Evolutionary conservation across 2,888 invertebrate species (phyloP).

Genomic region (Cosmia trapezina): DNA sequence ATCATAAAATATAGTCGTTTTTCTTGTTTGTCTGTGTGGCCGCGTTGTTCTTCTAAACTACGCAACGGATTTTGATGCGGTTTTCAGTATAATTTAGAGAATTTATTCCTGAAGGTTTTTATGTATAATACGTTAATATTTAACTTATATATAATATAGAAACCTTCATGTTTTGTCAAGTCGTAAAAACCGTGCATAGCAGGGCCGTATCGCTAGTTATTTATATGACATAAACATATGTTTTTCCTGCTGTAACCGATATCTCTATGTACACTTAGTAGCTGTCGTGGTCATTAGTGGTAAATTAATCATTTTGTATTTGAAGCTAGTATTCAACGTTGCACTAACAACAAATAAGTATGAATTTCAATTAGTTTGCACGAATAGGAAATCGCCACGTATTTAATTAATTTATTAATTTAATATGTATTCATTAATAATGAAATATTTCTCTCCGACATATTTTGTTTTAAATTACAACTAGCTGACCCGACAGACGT

Average conservation of each 20-base stretch:
- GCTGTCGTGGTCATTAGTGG: not conserved
- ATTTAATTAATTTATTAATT: slow-evolving; percentile 1
- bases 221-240: not conserved
- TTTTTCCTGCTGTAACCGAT: slow-evolving; percentile 5
- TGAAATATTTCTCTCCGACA: not conserved
- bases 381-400: not conserved
- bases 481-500: too few relatives aligned
- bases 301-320: not conserved
- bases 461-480: not conserved
- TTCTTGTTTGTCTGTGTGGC: too few relatives aligned
- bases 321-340: not conserved
- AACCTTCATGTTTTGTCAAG: too few relatives aligned
- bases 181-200: too few relatives aligned
- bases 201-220: too few relatives aligned
- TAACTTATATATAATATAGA: too few relatives aligned
- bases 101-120: too few relatives aligned
- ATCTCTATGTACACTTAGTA: not conserved
- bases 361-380: not conserved
- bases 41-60: too few relatives aligned
- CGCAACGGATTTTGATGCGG: too few relatives aligned
- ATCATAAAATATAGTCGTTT: too few relatives aligned
- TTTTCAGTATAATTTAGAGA: too few relatives aligned
- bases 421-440: not conserved
- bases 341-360: slow-evolving; percentile 11
- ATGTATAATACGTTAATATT: too few relatives aligned